Evolutionary conservation across 1,140 invertebrate genomes (phyloP).

Genomic region (Drosophila ficusphila): DNA sequence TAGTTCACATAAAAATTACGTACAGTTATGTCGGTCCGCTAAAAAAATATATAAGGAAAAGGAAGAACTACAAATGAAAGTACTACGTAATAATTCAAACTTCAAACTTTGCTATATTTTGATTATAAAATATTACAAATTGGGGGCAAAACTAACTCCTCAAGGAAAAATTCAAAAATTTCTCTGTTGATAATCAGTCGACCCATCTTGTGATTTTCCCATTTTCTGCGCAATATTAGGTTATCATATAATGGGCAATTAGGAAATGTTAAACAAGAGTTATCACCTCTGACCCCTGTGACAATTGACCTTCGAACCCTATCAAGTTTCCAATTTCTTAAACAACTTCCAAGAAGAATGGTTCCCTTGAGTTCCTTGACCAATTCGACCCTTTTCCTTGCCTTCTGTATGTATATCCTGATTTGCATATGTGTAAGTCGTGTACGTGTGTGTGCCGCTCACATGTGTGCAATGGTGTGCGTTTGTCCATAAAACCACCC

Average conservation of each 20-base stretch:
- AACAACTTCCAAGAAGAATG: conserved; percentile 5
- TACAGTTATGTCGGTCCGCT: conserved; percentile 10
- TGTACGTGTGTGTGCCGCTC: background rate
- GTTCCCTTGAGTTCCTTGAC: conserved; percentile 33
- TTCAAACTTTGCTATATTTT: no score
- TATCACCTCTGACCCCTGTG: conserved; percentile 9
- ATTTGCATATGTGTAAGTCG: conserved; percentile 9
- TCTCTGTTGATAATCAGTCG: background rate
- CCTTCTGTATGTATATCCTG: conserved; percentile 1
- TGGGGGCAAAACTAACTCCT: no score
- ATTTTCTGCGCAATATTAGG: background rate
- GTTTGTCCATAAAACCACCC: conserved; percentile 60
- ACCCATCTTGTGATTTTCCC: background rate
- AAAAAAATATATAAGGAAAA: background rate
- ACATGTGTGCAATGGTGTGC: conserved; percentile 16
- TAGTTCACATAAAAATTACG: conserved; percentile 9
- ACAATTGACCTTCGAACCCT: conserved; percentile 1
- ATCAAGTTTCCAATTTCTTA: background rate
- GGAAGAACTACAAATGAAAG: background rate
- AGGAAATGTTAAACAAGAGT: background rate
- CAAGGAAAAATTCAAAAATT: background rate
- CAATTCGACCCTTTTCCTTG: conserved; percentile 9
- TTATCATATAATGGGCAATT: background rate
- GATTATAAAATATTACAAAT: no score
- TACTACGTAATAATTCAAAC: background rate